phyloP scores from a whole-genome alignment of 1,140 invertebrate species.

The Potamilus streckersoni region DNA sequence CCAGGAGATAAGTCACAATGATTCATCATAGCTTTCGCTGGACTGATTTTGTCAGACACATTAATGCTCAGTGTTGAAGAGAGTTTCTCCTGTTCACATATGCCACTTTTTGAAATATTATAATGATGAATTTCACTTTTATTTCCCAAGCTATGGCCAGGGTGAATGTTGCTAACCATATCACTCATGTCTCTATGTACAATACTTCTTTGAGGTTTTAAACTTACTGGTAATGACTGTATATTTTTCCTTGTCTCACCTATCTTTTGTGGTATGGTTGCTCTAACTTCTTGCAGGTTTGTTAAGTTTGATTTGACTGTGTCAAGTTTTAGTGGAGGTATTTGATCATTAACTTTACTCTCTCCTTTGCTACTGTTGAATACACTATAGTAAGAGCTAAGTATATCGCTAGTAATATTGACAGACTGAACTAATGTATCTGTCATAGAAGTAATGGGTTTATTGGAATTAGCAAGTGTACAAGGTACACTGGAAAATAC shows the following conservation, averaged over 20 bases:
- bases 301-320: too few species aligned
- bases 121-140: too few species aligned
- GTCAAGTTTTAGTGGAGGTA: background rate
- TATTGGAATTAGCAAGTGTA: conserved; percentile 15
- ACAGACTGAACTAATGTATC: conserved; percentile 27
- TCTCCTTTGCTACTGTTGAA: conserved; percentile 18
- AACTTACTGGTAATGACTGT: background rate
- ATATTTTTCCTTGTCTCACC: conserved; percentile 1
- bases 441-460: conserved; percentile 14
- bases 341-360: background rate
- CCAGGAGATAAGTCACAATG: too few species aligned
- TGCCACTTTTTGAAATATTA: too few species aligned
- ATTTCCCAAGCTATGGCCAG: too few species aligned
- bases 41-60: too few species aligned
- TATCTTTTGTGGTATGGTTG: background rate
- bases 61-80: too few species aligned
- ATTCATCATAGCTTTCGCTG: too few species aligned
- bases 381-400: conserved; percentile 31
- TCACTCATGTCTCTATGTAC: background rate
- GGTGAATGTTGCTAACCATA: too few species aligned
- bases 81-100: too few species aligned
- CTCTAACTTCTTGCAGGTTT: background rate
- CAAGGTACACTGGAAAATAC: background rate
- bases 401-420: conserved; percentile 31
- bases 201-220: background rate